Percentiles rank a stretch among this genome's conserved stretches.
Evolutionary conservation across 1,140 invertebrate genomes (phyloP).

Genomic region (Arctopsyche grandis): DNA sequence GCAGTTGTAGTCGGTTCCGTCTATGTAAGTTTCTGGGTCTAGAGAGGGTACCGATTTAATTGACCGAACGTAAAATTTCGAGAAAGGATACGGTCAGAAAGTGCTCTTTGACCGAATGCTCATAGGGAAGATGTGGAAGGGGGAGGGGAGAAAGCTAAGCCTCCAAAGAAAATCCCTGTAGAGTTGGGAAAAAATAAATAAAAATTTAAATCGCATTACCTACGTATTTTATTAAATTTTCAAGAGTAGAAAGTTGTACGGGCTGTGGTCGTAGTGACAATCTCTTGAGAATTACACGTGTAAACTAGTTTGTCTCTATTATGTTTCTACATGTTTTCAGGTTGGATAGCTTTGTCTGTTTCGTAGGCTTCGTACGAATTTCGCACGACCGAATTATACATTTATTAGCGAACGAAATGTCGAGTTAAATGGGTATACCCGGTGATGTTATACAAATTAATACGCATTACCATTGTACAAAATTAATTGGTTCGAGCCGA

Average conservation of each 20-base stretch:
- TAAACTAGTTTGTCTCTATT: conserved; percentile 11
- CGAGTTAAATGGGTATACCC: not conserved
- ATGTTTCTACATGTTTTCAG: conserved; percentile 1
- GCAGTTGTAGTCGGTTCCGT: too few relatives aligned
- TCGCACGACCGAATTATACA: not conserved
- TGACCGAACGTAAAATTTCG: not conserved
- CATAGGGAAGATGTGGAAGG: too few relatives aligned
- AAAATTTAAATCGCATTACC: too few relatives aligned
- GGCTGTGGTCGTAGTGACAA: too few relatives aligned
- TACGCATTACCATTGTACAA: too few relatives aligned
- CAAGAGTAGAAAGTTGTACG: too few relatives aligned
- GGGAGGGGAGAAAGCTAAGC: too few relatives aligned
- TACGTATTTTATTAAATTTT: too few relatives aligned
- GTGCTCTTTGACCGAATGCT: not conserved
- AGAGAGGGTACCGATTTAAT: not conserved
- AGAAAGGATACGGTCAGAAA: not conserved
- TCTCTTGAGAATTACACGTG: conserved; percentile 3
- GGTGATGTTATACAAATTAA: not conserved
- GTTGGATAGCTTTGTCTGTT: conserved; percentile 26
- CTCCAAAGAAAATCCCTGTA: too few relatives aligned
- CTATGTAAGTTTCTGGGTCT: too few relatives aligned
- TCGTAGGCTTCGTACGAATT: not conserved
- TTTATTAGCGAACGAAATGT: not conserved
- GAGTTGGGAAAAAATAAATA: too few relatives aligned
- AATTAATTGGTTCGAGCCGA: too few relatives aligned